Evolutionary conservation across 2,797 vertebrate species (phyloP).

Genomic region (Botia kubotai): DNA sequence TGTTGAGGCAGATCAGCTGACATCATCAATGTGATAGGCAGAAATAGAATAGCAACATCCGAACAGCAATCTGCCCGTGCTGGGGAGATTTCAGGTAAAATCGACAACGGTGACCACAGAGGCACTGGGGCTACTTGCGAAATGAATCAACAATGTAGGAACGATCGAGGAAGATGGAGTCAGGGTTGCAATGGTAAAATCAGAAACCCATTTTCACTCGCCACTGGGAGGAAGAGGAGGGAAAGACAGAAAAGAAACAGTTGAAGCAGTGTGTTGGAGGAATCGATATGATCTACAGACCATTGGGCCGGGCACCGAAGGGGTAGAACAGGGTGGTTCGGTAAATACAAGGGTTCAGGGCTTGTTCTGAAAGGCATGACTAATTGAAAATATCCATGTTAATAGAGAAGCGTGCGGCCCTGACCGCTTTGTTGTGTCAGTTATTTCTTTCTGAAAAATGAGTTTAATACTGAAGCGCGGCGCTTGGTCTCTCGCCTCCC

Average conservation of each 20-base stretch:
- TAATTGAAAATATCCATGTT: slow-evolving; percentile 77
- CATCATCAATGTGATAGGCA: slow-evolving; percentile 27
- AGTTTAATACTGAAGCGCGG: slow-evolving; percentile 63
- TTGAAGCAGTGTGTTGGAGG: slow-evolving; percentile 54
- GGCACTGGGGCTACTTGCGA: slow-evolving; percentile 58
- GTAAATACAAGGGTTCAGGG: slow-evolving; percentile 65
- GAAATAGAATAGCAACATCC: background rate
- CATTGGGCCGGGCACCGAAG: slow-evolving; percentile 52
- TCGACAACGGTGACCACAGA: slow-evolving; percentile 12
- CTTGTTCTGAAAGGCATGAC: slow-evolving; percentile 68
- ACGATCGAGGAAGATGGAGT: slow-evolving; percentile 66
- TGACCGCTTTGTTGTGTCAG: slow-evolving; percentile 51
- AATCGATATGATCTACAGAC: slow-evolving; percentile 72
- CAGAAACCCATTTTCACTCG: slow-evolving; percentile 72
- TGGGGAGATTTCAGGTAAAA: slow-evolving; percentile 51
- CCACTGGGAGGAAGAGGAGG: slow-evolving; percentile 52
- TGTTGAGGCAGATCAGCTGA: slow-evolving; percentile 19
- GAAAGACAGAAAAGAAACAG: slow-evolving; percentile 35
- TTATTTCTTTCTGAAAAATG: slow-evolving; percentile 66
- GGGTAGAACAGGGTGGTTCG: slow-evolving; percentile 35
- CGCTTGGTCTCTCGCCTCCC: slow-evolving; percentile 52
- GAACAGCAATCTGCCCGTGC: background rate
- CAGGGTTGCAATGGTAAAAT: slow-evolving; percentile 62
- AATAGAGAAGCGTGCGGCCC: slow-evolving; percentile 61
- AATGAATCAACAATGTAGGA: slow-evolving; percentile 69